A percentile compares a stretch with the other conserved stretches of the same genome.
Evolutionary conservation across 1,140 invertebrate genomes (phyloP).

Genomic region (Camponotus vicinus): DNA sequence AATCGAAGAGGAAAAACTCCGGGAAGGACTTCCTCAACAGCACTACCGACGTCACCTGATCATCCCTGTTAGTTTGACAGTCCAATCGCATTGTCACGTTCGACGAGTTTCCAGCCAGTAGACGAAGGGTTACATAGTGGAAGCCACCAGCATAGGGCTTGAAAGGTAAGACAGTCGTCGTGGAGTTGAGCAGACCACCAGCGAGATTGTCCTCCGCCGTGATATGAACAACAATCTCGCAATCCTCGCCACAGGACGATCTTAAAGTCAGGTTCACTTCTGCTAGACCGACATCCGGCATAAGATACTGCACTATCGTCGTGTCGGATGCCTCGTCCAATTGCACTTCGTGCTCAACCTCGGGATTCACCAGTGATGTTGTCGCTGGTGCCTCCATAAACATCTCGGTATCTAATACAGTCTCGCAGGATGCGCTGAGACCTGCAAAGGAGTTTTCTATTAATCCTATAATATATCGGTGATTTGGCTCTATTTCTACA

Average conservation of each 20-base stretch:
- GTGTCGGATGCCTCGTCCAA: constrained; percentile 76
- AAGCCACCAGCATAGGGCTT: constrained; percentile 86
- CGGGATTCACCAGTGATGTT: constrained; percentile 78
- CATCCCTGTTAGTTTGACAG: background rate
- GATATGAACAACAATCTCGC: constrained; percentile 77
- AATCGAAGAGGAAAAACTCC: constrained; percentile 91
- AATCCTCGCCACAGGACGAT: constrained; percentile 80
- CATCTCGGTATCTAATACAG: constrained; percentile 87
- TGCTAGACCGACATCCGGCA: constrained; percentile 70
- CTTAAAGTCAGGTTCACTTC: constrained; percentile 66
- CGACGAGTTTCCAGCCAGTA: constrained; percentile 76
- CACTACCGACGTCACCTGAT: constrained; percentile 74
- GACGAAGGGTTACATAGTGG: constrained; percentile 86
- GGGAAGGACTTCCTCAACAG: constrained; percentile 89
- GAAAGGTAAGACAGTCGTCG: constrained; percentile 83
- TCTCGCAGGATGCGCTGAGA: constrained; percentile 86
- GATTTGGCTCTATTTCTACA: background rate
- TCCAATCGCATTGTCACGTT: constrained; percentile 70
- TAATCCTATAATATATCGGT: background rate
- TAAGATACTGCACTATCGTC: constrained; percentile 76
- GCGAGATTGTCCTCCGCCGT: constrained; percentile 74
- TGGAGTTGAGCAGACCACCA: constrained; percentile 70
- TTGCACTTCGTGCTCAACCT: constrained; percentile 63
- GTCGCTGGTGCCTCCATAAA: constrained; percentile 83
- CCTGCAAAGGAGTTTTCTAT: constrained; percentile 77